These are phyloP conservation scores for Apamea crenata DNA, from an alignment of 2,888 invertebrate species.

Conservation along the genomic window DNA sequence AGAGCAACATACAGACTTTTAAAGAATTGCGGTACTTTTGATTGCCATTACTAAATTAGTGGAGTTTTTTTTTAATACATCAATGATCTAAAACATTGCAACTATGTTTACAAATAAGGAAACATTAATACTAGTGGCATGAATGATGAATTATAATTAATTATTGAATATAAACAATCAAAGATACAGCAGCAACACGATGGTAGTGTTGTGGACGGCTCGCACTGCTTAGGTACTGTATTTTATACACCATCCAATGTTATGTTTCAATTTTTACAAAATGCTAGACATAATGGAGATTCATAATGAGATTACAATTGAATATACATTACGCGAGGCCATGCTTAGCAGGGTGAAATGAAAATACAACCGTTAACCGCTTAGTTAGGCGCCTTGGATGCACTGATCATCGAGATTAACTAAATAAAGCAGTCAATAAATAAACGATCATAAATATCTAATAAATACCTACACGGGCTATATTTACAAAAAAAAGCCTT, in stretches of 20 bases:
- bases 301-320: slow-evolving; percentile 88
- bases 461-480: slow-evolving; percentile 90
- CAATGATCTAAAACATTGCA: slow-evolving; percentile 55
- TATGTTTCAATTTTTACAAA: slow-evolving; percentile 84
- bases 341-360: slow-evolving; percentile 88
- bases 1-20: slow-evolving; percentile 59
- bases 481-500: slow-evolving; percentile 89
- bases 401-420: slow-evolving; percentile 83
- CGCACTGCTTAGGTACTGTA: slow-evolving; percentile 73
- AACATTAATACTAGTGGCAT: slow-evolving; percentile 60
- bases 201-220: slow-evolving; percentile 48
- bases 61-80: slow-evolving; percentile 49
- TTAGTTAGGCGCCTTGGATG: slow-evolving; percentile 83
- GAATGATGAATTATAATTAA: slow-evolving; percentile 59
- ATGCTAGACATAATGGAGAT: slow-evolving; percentile 84
- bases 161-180: slow-evolving; percentile 64
- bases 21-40: slow-evolving; percentile 53
- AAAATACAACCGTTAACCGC: slow-evolving; percentile 87
- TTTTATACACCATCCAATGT: slow-evolving; percentile 88
- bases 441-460: slow-evolving; percentile 91
- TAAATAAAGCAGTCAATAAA: slow-evolving; percentile 91
- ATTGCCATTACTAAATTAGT: slow-evolving; percentile 54
- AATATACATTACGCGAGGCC: slow-evolving; percentile 86
- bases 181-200: slow-evolving; percentile 50
- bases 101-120: slow-evolving; percentile 55